A percentile compares a stretch with the other conserved stretches of the same genome.
Conservation (phyloP, 2,113 vertebrate genomes). For the Periophthalmus modestus region DNA sequence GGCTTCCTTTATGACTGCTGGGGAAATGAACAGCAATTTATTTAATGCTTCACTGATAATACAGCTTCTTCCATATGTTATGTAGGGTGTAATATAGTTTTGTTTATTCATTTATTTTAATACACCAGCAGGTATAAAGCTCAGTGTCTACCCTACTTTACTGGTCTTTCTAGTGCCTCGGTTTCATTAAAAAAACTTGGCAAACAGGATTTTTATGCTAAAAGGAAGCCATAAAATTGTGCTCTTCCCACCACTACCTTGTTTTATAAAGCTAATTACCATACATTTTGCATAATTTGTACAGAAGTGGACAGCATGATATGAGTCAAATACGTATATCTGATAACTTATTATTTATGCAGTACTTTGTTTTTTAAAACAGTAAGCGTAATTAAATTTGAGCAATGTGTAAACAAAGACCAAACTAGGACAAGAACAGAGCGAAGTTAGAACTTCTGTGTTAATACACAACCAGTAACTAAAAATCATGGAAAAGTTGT, state of each 20-base stretch:
- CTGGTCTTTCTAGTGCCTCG: not conserved
- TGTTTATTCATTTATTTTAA: not conserved
- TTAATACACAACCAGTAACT: too few species aligned
- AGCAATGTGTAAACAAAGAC: too few species aligned
- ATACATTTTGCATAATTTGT: too few species aligned
- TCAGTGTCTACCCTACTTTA: not conserved
- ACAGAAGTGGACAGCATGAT: too few species aligned
- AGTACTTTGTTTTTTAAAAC: too few species aligned
- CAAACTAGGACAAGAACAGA: too few species aligned
- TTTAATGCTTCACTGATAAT: slow-evolving; percentile 4
- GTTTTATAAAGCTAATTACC: too few species aligned
- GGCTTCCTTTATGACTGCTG: not conserved
- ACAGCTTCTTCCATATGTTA: not conserved
- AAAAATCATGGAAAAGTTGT: too few species aligned
- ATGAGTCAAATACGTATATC: too few species aligned
- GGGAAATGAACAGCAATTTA: not conserved
- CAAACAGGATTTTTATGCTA: not conserved
- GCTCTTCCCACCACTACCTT: not conserved
- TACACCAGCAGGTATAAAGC: not conserved
- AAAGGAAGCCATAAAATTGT: not conserved
- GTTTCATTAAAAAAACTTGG: not conserved
- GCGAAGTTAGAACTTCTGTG: too few species aligned
- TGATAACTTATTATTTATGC: too few species aligned
- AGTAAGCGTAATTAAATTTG: too few species aligned
- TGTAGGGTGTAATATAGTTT: not conserved